Evolutionary conservation across 1,140 invertebrate genomes (phyloP).

Genomic region (Apis florea): DNA sequence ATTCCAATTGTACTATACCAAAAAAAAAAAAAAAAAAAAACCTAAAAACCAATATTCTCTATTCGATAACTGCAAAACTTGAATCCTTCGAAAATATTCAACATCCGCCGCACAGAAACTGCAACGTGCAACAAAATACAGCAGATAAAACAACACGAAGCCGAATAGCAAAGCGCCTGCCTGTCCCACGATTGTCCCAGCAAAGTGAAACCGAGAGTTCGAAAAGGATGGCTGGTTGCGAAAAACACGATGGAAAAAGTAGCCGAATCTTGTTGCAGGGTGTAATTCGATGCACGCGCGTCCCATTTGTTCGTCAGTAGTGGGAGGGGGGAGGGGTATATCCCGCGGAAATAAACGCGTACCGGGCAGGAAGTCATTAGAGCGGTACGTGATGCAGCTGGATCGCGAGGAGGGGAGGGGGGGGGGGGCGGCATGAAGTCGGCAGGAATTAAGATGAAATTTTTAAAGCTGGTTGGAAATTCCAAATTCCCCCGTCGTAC

Average conservation of each 20-base stretch:
- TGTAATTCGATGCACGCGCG: constrained; percentile 52
- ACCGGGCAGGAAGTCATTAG: constrained; percentile 33
- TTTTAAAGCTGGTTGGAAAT: constrained; percentile 22
- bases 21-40: too few relatives aligned
- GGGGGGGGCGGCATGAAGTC: neutral
- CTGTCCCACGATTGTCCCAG: too few relatives aligned
- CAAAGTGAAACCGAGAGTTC: too few relatives aligned
- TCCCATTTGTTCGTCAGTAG: constrained; percentile 51
- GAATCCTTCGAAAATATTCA: too few relatives aligned
- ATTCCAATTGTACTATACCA: too few relatives aligned
- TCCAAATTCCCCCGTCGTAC: constrained; percentile 6
- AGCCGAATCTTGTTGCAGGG: neutral
- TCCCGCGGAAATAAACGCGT: constrained; percentile 36
- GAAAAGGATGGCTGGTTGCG: neutral
- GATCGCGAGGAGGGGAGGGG: neutral
- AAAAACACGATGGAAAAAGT: neutral
- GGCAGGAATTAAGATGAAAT: constrained; percentile 21
- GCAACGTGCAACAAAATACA: too few relatives aligned
- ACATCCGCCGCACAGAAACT: too few relatives aligned
- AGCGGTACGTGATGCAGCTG: constrained; percentile 32
- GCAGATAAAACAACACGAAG: too few relatives aligned
- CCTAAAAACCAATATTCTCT: too few relatives aligned
- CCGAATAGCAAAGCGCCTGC: too few relatives aligned
- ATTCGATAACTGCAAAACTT: too few relatives aligned
- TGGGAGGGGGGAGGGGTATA: constrained; percentile 36